Evolutionary conservation across 2,113 vertebrate genomes (phyloP).

Genomic region (Centropristis striata): DNA sequence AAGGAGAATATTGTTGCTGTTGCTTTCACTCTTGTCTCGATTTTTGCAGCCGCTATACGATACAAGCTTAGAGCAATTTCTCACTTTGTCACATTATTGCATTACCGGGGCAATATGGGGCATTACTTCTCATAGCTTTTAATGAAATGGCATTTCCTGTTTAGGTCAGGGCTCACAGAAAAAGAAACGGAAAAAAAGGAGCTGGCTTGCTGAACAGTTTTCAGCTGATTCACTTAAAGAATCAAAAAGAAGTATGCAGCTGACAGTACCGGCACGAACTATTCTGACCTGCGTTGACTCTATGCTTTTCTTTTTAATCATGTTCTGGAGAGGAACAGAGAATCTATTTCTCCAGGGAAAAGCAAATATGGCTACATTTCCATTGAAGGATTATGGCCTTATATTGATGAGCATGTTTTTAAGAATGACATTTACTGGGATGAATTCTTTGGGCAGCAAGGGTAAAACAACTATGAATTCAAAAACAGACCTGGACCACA

Average conservation of each 20-base stretch:
- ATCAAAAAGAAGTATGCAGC: slow-evolving; percentile 19
- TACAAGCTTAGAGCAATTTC: slow-evolving; percentile 33
- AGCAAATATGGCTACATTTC: slow-evolving; percentile 17
- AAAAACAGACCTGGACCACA: slow-evolving; percentile 5
- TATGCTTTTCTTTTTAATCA: slow-evolving; percentile 30
- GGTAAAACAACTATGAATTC: background rate
- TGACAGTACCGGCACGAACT: slow-evolving; percentile 24
- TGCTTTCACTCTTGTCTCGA: slow-evolving; percentile 22
- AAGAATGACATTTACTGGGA: slow-evolving; percentile 3
- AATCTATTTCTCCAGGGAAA: slow-evolving; percentile 7
- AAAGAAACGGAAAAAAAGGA: background rate
- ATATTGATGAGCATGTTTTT: slow-evolving; percentile 16
- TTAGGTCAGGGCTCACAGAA: slow-evolving; percentile 31
- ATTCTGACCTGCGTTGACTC: slow-evolving; percentile 31
- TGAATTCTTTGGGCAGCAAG: background rate
- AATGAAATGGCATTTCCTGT: slow-evolving; percentile 51
- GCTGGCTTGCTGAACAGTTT: slow-evolving; percentile 14
- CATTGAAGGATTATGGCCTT: slow-evolving; percentile 15
- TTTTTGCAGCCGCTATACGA: slow-evolving; percentile 21
- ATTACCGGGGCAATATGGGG: slow-evolving; percentile 14
- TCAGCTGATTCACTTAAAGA: slow-evolving; percentile 23
- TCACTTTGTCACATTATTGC: slow-evolving; percentile 48
- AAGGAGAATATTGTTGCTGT: slow-evolving; percentile 15
- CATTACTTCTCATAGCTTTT: slow-evolving; percentile 30
- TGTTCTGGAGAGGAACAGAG: background rate